phyloP scores from a whole-genome alignment of 2,797 vertebrate genomes.

The Helicolenus hilgendorfi region DNA sequence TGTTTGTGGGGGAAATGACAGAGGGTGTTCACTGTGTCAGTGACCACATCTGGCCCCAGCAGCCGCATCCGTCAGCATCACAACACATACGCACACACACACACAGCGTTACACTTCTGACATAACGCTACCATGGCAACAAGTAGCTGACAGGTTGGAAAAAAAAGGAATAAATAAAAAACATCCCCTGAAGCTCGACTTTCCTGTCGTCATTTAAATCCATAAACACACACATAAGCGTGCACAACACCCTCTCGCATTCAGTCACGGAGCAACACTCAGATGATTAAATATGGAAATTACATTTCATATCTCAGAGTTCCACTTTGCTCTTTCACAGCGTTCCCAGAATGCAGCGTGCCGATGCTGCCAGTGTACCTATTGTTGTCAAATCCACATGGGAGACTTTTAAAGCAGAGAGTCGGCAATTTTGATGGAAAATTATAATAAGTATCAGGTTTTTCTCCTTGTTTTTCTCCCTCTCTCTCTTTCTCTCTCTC shows the following conservation, averaged over 20 bases:
- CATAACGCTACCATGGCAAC: conserved; percentile 74
- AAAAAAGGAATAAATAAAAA: conserved; percentile 23
- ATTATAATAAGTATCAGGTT: neutral
- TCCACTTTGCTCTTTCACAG: conserved; percentile 1
- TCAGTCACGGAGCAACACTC: conserved; percentile 3
- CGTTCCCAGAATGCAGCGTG: neutral
- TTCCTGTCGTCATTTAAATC: conserved; percentile 34
- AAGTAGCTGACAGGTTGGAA: conserved; percentile 63
- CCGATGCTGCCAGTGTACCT: neutral
- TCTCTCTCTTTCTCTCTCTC: neutral
- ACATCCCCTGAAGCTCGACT: conserved; percentile 13
- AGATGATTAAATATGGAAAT: conserved; percentile 55
- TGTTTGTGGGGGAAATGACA: neutral
- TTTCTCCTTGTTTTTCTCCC: neutral
- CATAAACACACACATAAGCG: conserved; percentile 12
- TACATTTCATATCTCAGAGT: conserved; percentile 43
- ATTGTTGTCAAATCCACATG: conserved; percentile 11
- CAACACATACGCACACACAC: conserved; percentile 5
- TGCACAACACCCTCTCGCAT: neutral
- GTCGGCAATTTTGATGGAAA: neutral
- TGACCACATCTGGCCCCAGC: conserved; percentile 26
- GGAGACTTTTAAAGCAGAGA: conserved; percentile 8
- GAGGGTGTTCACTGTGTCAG: conserved; percentile 14
- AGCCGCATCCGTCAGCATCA: conserved; percentile 15
- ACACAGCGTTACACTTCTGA: conserved; percentile 17